Evolutionary conservation across 2,888 invertebrate species (phyloP).

Genomic region (Pseudoips prasinana): DNA sequence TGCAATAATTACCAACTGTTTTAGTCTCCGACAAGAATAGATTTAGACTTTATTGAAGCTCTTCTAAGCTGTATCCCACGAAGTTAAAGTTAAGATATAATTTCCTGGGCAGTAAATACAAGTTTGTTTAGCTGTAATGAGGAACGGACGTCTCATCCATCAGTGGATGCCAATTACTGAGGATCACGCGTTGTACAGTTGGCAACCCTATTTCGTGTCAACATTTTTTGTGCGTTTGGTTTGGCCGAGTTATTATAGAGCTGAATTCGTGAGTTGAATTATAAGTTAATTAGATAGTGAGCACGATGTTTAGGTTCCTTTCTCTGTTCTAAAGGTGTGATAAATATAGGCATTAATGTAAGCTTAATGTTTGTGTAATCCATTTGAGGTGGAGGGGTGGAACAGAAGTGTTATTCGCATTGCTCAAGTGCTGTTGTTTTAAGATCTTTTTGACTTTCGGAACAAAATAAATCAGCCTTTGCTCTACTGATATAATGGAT

Average conservation of each 20-base stretch:
- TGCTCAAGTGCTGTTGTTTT: no score
- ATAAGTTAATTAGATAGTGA: slow-evolving; percentile 29
- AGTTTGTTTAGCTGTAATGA: slow-evolving; percentile 49
- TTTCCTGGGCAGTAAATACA: slow-evolving; percentile 19
- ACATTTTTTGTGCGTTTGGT: slow-evolving; percentile 36
- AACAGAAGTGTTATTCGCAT: no score
- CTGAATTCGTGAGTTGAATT: slow-evolving; percentile 32
- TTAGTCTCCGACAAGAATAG: slow-evolving; percentile 20
- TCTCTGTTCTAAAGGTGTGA: slow-evolving; percentile 9
- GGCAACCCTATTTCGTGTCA: slow-evolving; percentile 61
- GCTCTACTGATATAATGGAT: no score
- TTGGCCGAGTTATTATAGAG: slow-evolving; percentile 33
- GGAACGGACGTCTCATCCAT: slow-evolving; percentile 52
- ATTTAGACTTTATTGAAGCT: not conserved
- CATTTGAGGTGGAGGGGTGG: no score
- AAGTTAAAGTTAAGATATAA: slow-evolving; percentile 18
- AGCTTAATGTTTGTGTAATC: no score
- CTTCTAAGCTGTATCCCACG: slow-evolving; percentile 8
- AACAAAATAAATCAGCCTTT: no score
- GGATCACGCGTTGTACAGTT: slow-evolving; percentile 63
- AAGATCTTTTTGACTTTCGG: no score
- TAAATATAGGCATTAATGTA: not conserved
- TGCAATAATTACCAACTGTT: slow-evolving; percentile 48
- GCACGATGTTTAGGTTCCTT: slow-evolving; percentile 20
- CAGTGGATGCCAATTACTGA: slow-evolving; percentile 70